phyloP scores from a whole-genome alignment of 1,140 invertebrate genomes.

The Pantala flavescens region DNA sequence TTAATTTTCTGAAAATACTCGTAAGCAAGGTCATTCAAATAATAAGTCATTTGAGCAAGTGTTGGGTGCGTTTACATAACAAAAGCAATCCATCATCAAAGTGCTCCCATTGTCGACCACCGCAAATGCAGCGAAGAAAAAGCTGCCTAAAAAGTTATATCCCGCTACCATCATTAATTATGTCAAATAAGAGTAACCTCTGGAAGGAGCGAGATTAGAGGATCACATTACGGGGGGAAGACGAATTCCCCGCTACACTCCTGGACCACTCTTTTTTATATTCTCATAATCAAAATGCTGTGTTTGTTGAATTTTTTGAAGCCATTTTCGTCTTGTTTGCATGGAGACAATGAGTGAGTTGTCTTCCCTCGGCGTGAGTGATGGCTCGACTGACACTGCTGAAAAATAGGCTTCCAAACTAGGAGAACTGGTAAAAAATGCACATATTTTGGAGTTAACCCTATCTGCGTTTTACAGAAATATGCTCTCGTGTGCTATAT shows the following conservation, averaged over 20 bases:
- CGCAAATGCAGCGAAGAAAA: background rate
- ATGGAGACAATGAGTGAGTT: background rate
- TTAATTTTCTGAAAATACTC: no score
- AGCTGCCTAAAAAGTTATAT: background rate
- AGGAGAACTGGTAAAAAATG: background rate
- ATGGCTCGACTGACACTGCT: background rate
- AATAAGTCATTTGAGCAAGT: no score
- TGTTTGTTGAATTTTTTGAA: background rate
- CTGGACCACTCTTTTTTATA: no score
- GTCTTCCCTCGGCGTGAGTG: background rate
- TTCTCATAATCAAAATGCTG: no score
- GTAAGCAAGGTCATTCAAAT: no score
- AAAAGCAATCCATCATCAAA: background rate
- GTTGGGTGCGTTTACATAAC: background rate
- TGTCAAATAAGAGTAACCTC: background rate
- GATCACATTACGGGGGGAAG: background rate
- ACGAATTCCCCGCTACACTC: no score
- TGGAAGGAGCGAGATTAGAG: background rate
- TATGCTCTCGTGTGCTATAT: no score
- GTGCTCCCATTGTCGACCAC: background rate
- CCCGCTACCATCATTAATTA: background rate
- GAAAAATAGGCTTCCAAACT: slow-evolving; percentile 1
- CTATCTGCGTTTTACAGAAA: no score
- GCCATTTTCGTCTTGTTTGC: background rate
- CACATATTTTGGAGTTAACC: no score